Evolutionary conservation across 2,113 vertebrate genomes (phyloP).

Genomic region (Brachyistius frenatus): DNA sequence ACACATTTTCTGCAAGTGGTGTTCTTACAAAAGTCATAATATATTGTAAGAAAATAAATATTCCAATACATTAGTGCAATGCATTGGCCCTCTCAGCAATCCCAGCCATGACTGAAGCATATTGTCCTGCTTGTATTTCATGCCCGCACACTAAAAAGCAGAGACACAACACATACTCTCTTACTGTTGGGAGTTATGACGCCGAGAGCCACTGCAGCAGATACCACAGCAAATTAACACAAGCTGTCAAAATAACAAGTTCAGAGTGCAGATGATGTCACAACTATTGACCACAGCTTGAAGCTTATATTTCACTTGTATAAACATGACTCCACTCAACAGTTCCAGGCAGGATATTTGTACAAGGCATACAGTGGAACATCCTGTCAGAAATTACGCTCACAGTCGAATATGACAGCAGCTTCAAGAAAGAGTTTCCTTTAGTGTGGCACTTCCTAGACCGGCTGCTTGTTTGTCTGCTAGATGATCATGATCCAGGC

Average conservation of each 20-base stretch:
- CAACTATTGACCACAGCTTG: conserved; percentile 66
- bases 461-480: conserved; percentile 36
- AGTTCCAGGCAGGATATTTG: conserved; percentile 69
- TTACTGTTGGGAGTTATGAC: conserved; percentile 51
- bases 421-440: conserved; percentile 51
- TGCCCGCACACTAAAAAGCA: conserved; percentile 55
- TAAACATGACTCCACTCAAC: conserved; percentile 69
- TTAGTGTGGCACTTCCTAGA: conserved; percentile 59
- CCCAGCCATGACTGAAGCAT: conserved; percentile 38
- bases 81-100: conserved; percentile 45
- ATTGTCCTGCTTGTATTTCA: conserved; percentile 14
- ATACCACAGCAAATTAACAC: conserved; percentile 64
- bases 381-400: conserved; percentile 27
- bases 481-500: conserved; percentile 17
- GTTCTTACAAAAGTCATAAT: conserved; percentile 73
- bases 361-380: conserved; percentile 71
- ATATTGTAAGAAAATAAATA: conserved; percentile 83
- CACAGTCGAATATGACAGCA: conserved; percentile 62
- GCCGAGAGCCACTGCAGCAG: conserved; percentile 54
- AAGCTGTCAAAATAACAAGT: conserved; percentile 57
- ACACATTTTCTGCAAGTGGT: conserved; percentile 43
- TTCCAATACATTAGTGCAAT: conserved; percentile 68
- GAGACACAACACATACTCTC: conserved; percentile 56
- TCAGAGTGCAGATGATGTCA: conserved; percentile 68
- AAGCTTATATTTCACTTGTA: conserved; percentile 72